Evolutionary conservation across 2,113 vertebrate species (phyloP).

Genomic region (Terrapene triunguis): DNA sequence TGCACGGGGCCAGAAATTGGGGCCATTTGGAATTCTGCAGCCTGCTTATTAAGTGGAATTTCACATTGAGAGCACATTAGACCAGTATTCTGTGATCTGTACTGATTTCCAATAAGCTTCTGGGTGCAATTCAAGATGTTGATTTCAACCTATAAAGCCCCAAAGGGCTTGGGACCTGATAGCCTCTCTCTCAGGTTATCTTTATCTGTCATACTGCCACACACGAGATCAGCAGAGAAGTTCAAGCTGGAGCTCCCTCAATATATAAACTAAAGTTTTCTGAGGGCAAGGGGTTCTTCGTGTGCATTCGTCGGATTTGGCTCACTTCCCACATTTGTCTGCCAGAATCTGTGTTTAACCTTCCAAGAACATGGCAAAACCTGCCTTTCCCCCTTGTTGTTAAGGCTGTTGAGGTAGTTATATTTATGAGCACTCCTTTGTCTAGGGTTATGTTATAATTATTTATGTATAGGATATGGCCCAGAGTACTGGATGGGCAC

Average conservation of each 20-base stretch:
- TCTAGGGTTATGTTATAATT: background rate
- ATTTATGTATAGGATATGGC: background rate
- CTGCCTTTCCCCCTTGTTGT: background rate
- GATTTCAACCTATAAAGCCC: background rate
- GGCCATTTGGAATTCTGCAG: background rate
- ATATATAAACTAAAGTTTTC: background rate
- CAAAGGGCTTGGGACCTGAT: background rate
- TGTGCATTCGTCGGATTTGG: background rate
- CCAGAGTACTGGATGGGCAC: background rate
- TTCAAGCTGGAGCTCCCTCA: background rate
- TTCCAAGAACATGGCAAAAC: background rate
- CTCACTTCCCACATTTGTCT: background rate
- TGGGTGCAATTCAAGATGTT: background rate
- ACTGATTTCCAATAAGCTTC: background rate
- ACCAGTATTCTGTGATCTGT: background rate
- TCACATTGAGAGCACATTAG: background rate
- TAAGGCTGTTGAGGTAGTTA: background rate
- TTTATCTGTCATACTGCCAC: background rate
- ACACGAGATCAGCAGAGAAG: fast-evolving
- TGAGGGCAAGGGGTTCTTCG: fast-evolving
- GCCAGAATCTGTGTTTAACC: background rate
- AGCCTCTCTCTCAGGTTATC: background rate
- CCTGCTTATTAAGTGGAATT: background rate
- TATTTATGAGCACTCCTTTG: fast-evolving
- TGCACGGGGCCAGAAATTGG: background rate